These are phyloP conservation scores for Spodoptera exigua DNA, from an alignment of 2,888 invertebrate genomes.

Conservation along the genomic window DNA sequence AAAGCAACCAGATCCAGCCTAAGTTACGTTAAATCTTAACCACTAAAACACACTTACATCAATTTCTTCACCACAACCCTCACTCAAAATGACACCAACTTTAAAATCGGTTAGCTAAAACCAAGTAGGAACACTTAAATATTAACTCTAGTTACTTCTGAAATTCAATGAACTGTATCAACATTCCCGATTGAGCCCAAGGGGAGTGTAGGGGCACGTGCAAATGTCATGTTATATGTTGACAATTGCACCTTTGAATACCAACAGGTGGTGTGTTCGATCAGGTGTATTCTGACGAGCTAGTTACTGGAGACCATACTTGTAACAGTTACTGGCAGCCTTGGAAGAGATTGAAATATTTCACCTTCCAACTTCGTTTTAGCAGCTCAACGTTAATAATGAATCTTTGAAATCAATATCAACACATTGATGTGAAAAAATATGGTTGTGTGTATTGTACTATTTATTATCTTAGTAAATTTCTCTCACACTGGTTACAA, in stretches of 20 bases:
- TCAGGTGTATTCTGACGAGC: conserved; percentile 39
- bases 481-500: too few species aligned
- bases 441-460: background rate
- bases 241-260: conserved; percentile 65
- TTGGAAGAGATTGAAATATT: too few species aligned
- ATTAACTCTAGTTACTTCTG: conserved; percentile 22
- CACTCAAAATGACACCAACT: background rate
- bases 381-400: too few species aligned
- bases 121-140: conserved; percentile 37
- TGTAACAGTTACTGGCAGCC: background rate
- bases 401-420: too few species aligned
- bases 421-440: too few species aligned
- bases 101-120: conserved; percentile 29
- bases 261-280: conserved; percentile 70
- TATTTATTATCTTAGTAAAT: too few species aligned
- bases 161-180: conserved; percentile 56
- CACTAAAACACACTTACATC: too few species aligned
- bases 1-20: too few species aligned
- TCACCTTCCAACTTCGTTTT: too few species aligned
- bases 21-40: too few species aligned
- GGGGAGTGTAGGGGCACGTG: conserved; percentile 60
- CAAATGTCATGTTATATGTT: conserved; percentile 62
- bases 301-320: conserved; percentile 21
- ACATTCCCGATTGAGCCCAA: conserved; percentile 51
- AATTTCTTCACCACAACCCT: background rate